Evolutionary conservation across 1,140 invertebrate genomes (phyloP).

Genomic region (Reticulitermes speratus): DNA sequence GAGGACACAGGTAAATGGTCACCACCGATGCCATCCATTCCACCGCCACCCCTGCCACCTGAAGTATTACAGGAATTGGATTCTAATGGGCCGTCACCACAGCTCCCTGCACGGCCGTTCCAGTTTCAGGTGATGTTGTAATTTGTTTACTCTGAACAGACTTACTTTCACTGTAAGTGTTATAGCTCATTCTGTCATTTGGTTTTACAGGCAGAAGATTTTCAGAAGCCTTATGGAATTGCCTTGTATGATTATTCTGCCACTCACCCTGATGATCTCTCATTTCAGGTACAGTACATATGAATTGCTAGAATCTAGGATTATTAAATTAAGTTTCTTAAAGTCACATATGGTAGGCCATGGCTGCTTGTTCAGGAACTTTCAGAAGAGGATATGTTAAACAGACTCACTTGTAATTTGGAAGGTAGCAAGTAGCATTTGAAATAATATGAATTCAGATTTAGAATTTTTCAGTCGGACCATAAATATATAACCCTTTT

Average conservation of each 20-base stretch:
- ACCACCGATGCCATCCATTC: slow-evolving; percentile 73
- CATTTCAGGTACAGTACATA: slow-evolving; percentile 61
- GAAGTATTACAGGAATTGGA: slow-evolving; percentile 47
- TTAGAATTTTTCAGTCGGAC: no score
- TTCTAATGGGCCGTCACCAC: slow-evolving; percentile 15
- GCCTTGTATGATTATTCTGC: slow-evolving; percentile 73
- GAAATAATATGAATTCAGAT: no score
- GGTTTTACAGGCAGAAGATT: background rate
- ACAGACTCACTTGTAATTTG: no score
- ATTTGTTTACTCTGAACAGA: background rate
- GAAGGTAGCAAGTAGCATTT: no score
- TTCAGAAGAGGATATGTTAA: no score
- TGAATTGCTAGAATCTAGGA: background rate
- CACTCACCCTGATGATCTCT: slow-evolving; percentile 67
- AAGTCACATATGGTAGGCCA: no score
- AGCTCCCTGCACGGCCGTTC: slow-evolving; percentile 35
- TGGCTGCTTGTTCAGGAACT: no score
- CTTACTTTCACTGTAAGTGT: background rate
- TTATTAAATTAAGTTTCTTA: no score
- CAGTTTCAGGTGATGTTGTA: background rate
- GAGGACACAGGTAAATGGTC: slow-evolving; percentile 48
- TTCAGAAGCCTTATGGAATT: slow-evolving; percentile 60
- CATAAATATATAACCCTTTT: no score
- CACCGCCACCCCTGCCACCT: slow-evolving; percentile 68
- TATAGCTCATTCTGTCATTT: background rate